A percentile compares a stretch with the other conserved stretches of the same genome.
These are phyloP conservation scores for Steinernema feltiae DNA, from an alignment of 1,140 invertebrate species.

Conservation along the genomic window DNA sequence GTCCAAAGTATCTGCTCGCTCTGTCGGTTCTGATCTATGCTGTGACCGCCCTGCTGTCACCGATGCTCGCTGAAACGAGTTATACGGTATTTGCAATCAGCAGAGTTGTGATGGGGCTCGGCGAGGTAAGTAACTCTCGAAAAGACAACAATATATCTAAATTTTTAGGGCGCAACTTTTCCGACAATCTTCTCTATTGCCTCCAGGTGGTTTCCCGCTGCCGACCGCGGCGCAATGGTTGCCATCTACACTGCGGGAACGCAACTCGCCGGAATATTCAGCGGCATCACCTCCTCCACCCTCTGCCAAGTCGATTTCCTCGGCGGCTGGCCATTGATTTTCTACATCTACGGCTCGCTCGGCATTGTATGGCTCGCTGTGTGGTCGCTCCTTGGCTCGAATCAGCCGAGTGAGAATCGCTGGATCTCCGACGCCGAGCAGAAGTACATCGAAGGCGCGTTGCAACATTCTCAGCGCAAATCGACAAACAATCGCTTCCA, in stretches of 20 bases:
- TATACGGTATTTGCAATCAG: too few species aligned
- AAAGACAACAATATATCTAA: too few species aligned
- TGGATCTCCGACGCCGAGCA: slow-evolving; percentile 26
- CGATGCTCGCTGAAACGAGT: too few species aligned
- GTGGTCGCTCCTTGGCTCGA: slow-evolving; percentile 14
- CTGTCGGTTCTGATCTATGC: slow-evolving; percentile 16
- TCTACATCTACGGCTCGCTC: slow-evolving; percentile 21
- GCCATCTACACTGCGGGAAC: slow-evolving; percentile 26
- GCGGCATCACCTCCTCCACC: not conserved
- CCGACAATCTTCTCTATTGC: slow-evolving; percentile 16
- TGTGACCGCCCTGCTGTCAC: slow-evolving; percentile 20
- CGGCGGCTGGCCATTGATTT: slow-evolving; percentile 19
- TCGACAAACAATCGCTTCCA: not conserved
- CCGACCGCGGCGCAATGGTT: slow-evolving; percentile 20
- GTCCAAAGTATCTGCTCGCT: slow-evolving; percentile 22
- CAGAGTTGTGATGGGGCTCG: slow-evolving; percentile 26
- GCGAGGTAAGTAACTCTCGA: slow-evolving; percentile 2
- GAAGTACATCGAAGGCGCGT: slow-evolving; percentile 8
- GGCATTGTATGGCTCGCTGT: slow-evolving; percentile 16
- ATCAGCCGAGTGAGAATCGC: slow-evolving; percentile 17
- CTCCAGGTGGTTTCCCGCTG: slow-evolving; percentile 20
- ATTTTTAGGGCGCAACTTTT: slow-evolving; percentile 24
- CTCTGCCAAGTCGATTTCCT: slow-evolving; percentile 4
- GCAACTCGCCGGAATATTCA: slow-evolving; percentile 13
- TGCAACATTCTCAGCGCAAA: not conserved